These are phyloP conservation scores for Watsonalla cultraria DNA, from an alignment of 2,888 invertebrate genomes.

Conservation along the genomic window DNA sequence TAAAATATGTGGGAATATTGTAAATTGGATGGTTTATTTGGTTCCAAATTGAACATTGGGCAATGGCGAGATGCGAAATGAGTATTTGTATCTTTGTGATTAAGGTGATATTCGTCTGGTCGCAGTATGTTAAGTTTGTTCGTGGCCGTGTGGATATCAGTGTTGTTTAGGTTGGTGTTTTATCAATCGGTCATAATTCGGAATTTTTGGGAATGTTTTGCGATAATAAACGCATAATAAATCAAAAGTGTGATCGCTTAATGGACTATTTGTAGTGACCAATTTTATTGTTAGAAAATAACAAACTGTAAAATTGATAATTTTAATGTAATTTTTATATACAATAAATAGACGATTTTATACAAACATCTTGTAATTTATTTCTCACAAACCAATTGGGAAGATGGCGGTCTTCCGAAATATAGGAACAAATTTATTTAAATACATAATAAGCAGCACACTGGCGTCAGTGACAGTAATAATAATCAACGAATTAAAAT, in stretches of 20 bases:
- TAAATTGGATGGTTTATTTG: background rate
- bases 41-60: background rate
- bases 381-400: conserved; percentile 36
- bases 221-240: conserved; percentile 62
- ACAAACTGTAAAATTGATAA: conserved; percentile 75
- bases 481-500: conserved; percentile 24
- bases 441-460: conserved; percentile 5
- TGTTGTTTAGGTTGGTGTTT: conserved; percentile 14
- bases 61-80: background rate
- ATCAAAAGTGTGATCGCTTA: conserved; percentile 69
- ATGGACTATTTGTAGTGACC: conserved; percentile 77
- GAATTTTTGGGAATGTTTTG: conserved; percentile 45
- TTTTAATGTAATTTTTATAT: conserved; percentile 79
- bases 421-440: conserved; percentile 41
- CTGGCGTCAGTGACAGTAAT: conserved; percentile 14
- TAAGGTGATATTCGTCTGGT: background rate
- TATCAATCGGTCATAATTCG: background rate
- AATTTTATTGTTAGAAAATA: conserved; percentile 72
- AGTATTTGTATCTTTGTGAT: background rate
- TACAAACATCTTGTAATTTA: conserved; percentile 60
- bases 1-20: no score
- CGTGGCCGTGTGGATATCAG: background rate
- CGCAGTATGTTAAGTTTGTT: background rate
- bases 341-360: conserved; percentile 78
- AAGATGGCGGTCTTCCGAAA: conserved; percentile 26